phyloP scores from a whole-genome alignment of 2,113 vertebrate species.

The Vulpes ferrilata region DNA sequence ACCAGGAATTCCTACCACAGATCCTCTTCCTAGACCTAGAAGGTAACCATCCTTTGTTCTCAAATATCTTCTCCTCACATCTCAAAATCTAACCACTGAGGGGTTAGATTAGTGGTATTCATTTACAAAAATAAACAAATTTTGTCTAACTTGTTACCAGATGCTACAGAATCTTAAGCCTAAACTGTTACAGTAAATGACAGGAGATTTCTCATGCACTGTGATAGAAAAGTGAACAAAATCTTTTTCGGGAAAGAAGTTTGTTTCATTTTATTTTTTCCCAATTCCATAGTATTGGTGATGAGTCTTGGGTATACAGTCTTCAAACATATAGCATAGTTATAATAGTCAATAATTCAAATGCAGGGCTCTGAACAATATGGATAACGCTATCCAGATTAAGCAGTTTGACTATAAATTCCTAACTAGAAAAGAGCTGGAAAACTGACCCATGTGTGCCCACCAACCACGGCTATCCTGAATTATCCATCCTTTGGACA shows the following conservation, averaged over 20 bases:
- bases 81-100: background rate
- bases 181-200: background rate
- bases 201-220: background rate
- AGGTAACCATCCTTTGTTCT: background rate
- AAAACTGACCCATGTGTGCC: background rate
- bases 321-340: background rate
- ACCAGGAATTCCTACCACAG: background rate
- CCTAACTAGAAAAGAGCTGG: background rate
- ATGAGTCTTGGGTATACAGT: background rate
- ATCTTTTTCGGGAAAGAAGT: background rate
- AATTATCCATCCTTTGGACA: background rate
- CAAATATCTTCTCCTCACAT: background rate
- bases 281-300: background rate
- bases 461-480: background rate
- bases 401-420: background rate
- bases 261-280: background rate
- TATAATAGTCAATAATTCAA: background rate
- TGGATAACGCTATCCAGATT: background rate
- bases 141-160: background rate
- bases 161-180: background rate
- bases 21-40: background rate
- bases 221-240: background rate
- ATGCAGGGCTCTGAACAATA: background rate
- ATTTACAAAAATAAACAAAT: slow-evolving; percentile 4
- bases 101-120: background rate